phyloP scores from a whole-genome alignment of 2,797 vertebrate genomes.

The Acomys russatus region DNA sequence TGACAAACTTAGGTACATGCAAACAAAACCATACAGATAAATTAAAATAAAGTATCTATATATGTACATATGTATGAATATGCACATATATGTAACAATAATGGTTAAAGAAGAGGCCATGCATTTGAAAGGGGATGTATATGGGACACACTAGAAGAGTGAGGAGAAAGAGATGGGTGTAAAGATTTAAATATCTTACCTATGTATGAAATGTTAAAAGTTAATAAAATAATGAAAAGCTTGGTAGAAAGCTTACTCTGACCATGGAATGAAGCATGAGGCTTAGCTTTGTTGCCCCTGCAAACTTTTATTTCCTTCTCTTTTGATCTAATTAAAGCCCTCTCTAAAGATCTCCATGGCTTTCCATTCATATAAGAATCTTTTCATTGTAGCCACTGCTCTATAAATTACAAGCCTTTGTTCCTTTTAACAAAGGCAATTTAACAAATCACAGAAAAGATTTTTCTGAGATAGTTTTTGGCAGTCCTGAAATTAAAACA shows the following conservation, averaged over 20 bases:
- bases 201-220: background rate
- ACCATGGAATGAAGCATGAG: accelerated
- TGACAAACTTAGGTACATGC: background rate
- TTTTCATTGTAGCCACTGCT: background rate
- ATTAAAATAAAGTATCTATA: background rate
- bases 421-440: conserved; percentile 12
- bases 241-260: background rate
- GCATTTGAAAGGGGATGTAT: background rate
- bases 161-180: background rate
- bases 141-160: background rate
- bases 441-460: conserved; percentile 57
- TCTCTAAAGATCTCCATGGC: background rate
- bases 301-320: background rate
- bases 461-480: conserved; percentile 39
- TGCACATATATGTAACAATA: background rate
- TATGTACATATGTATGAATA: background rate
- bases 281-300: background rate
- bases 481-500: conserved; percentile 34
- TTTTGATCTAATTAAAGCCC: background rate
- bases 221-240: background rate
- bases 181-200: background rate
- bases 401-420: background rate
- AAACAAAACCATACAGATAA: background rate
- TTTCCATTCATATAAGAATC: background rate
- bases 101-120: background rate